Conservation (phyloP, 2,113 vertebrate genomes). For the Vulpes vulpes region DNA sequence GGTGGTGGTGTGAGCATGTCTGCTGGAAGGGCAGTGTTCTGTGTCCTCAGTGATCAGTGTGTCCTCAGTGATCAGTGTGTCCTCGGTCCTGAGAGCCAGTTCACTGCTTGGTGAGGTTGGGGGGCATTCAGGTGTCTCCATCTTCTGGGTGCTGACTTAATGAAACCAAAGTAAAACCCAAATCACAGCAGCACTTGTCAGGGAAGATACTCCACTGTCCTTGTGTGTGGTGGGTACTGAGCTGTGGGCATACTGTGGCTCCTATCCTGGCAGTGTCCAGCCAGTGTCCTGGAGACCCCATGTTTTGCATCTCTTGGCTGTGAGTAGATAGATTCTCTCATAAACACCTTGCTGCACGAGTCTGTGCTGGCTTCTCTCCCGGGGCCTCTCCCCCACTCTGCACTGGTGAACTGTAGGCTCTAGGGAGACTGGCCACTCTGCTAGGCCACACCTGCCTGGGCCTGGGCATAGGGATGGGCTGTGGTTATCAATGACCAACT, state of each 20-base stretch:
- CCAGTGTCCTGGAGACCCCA: background rate
- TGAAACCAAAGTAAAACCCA: background rate
- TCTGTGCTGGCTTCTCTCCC: background rate
- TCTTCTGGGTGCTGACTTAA: background rate
- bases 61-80: too few species aligned
- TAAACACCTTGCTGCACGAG: background rate
- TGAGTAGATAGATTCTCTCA: accelerated
- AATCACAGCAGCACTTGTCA: background rate
- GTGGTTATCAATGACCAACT: background rate
- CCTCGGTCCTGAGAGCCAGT: background rate
- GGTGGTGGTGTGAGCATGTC: background rate
- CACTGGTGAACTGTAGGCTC: background rate
- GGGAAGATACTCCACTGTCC: background rate
- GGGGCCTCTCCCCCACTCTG: background rate
- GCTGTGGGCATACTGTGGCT: too few species aligned
- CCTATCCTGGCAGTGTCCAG: background rate
- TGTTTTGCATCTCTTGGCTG: background rate
- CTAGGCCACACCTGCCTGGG: background rate
- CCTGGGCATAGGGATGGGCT: background rate
- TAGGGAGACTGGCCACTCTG: background rate
- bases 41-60: background rate
- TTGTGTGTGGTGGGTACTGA: accelerated
- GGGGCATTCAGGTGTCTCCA: background rate
- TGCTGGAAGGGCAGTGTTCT: background rate
- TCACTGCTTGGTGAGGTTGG: background rate